Evolutionary conservation across 2,888 invertebrate species (phyloP).

Genomic region (Thecocarcelia acutangulata): DNA sequence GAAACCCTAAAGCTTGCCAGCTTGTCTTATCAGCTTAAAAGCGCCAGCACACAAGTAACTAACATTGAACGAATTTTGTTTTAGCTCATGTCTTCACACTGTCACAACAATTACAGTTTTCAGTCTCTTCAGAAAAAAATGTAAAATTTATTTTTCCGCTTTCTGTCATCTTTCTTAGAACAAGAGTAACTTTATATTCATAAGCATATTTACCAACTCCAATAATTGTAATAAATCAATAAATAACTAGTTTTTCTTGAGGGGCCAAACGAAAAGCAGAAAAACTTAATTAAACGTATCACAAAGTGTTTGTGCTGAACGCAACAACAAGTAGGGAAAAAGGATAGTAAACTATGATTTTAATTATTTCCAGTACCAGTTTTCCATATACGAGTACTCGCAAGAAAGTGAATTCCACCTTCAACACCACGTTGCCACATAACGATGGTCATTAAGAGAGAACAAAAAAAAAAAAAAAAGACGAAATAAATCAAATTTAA

Average conservation of each 20-base stretch:
- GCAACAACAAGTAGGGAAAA: background rate
- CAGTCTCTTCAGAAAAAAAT: background rate
- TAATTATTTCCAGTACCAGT: slow-evolving; percentile 42
- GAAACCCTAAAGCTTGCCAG: slow-evolving; percentile 12
- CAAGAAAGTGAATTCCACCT: slow-evolving; percentile 28
- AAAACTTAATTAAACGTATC: slow-evolving; percentile 52
- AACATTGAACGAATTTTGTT: slow-evolving; percentile 6
- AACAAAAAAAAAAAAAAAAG: background rate
- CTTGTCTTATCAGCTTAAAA: background rate
- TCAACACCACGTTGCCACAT: slow-evolving; percentile 9
- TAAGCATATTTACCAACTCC: slow-evolving; percentile 33
- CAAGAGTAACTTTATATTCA: slow-evolving; percentile 7
- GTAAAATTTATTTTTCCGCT: slow-evolving; percentile 42
- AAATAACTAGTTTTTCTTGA: slow-evolving; percentile 48
- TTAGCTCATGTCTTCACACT: slow-evolving; percentile 2
- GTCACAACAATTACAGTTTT: slow-evolving; percentile 11
- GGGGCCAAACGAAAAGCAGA: slow-evolving; percentile 3
- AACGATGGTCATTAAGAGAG: background rate
- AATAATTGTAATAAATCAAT: slow-evolving; percentile 63
- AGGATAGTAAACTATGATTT: slow-evolving; percentile 23
- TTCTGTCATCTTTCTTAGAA: slow-evolving; percentile 37
- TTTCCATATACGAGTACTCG: too few species aligned
- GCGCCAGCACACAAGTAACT: background rate
- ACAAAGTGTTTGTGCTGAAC: slow-evolving; percentile 28
- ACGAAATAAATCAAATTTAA: slow-evolving; percentile 39